A percentile compares a stretch with the other conserved stretches of the same genome.
phyloP scores from a whole-genome alignment of 2,888 invertebrate species.

The Drosophila formosana region DNA sequence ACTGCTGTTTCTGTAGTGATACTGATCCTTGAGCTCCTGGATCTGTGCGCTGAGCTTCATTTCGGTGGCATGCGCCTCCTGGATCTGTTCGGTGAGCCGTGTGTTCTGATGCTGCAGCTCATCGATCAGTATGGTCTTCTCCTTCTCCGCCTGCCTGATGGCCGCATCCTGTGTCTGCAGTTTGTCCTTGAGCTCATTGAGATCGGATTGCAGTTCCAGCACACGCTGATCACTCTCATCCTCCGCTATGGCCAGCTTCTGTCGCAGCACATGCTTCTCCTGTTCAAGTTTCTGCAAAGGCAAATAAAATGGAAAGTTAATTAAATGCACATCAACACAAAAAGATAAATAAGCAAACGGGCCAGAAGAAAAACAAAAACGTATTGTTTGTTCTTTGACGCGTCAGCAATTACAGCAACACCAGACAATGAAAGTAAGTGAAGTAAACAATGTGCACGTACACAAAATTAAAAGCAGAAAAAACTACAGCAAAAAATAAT shows the following conservation, averaged over 20 bases:
- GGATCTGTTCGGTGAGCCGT: constrained; percentile 93
- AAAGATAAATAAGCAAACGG: not conserved
- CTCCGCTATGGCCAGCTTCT: constrained; percentile 93
- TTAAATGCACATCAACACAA: constrained; percentile 32
- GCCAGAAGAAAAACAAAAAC: constrained; percentile 9
- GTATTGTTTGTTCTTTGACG: constrained; percentile 67
- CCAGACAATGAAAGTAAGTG: constrained; percentile 65
- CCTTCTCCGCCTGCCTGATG: constrained; percentile 88
- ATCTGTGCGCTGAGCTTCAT: constrained; percentile 92
- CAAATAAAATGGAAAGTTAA: constrained; percentile 57
- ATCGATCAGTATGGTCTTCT: constrained; percentile 92
- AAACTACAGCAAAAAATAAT: constrained; percentile 6
- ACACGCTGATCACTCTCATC: constrained; percentile 95
- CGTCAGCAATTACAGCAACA: constrained; percentile 51
- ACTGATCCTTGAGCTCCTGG: constrained; percentile 93
- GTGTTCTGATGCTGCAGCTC: constrained; percentile 96
- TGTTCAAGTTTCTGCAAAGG: constrained; percentile 93
- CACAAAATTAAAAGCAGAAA: constrained; percentile 35
- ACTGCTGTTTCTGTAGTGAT: constrained; percentile 91
- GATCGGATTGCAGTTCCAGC: constrained; percentile 95
- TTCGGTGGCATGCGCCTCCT: constrained; percentile 93
- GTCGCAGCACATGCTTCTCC: constrained; percentile 94
- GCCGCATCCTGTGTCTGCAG: constrained; percentile 88
- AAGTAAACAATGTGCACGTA: constrained; percentile 68
- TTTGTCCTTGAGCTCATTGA: constrained; percentile 91